phyloP scores from a whole-genome alignment of 53 echinoderm and acorn worm species.

The Hippasteria phrygiana region DNA sequence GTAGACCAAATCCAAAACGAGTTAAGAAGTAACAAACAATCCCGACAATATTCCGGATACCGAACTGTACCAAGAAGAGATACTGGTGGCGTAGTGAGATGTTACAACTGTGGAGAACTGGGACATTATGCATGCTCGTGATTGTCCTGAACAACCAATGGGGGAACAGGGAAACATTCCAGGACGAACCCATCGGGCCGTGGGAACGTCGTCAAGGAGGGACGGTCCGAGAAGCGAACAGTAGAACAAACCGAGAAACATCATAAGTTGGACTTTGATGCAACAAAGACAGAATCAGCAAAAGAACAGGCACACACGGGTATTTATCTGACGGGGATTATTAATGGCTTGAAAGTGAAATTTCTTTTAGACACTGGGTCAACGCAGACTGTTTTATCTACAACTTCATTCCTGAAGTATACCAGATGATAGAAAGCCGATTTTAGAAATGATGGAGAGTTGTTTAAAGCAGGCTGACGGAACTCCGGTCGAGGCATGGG shows the following conservation, averaged over 20 bases:
- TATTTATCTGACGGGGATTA: too few species aligned
- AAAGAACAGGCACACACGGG: too few species aligned
- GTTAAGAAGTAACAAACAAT: not conserved
- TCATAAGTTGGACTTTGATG: too few species aligned
- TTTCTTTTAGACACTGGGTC: too few species aligned
- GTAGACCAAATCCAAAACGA: not conserved
- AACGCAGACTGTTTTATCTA: too few species aligned
- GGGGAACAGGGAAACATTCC: conserved; percentile 16
- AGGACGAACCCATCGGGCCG: conserved; percentile 33
- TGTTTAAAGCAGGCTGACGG: too few species aligned
- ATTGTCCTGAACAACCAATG: not conserved
- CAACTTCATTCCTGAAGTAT: too few species aligned
- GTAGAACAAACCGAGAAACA: not conserved
- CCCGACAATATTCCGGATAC: not conserved
- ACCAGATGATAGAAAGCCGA: too few species aligned
- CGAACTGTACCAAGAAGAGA: not conserved
- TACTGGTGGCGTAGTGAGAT: not conserved
- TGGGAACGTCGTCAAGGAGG: conserved; percentile 24
- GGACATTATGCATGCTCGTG: not conserved
- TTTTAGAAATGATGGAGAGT: too few species aligned
- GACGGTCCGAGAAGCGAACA: not conserved
- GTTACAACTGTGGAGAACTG: not conserved
- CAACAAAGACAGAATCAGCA: too few species aligned
- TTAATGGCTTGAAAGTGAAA: too few species aligned
- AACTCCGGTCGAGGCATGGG: too few species aligned